These are phyloP conservation scores for Drosophila trapezifrons DNA, from an alignment of 1,140 invertebrate species.

Conservation along the genomic window DNA sequence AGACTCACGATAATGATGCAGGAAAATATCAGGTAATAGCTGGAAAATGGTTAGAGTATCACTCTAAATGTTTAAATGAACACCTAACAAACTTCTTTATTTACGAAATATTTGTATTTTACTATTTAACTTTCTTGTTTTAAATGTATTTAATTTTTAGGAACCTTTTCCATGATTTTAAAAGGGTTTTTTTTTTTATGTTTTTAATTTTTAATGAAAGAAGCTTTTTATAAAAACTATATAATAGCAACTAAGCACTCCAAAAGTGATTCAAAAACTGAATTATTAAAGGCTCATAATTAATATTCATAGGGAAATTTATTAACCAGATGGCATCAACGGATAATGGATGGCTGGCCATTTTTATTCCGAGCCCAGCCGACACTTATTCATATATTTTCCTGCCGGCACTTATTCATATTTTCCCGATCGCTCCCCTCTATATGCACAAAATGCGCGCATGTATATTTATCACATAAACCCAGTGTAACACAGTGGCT, in stretches of 20 bases:
- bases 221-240: not conserved
- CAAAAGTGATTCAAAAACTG: not conserved
- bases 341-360: slow-evolving; percentile 11
- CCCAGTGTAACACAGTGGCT: slow-evolving; percentile 50
- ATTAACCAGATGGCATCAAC: slow-evolving; percentile 8
- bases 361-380: slow-evolving; percentile 3
- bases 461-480: slow-evolving; percentile 44
- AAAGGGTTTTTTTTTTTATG: too few relatives aligned
- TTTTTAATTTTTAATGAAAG: too few relatives aligned
- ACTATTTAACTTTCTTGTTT: not conserved
- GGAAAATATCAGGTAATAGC: not conserved
- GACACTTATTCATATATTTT: slow-evolving; percentile 13
- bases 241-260: not conserved
- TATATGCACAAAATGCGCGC: not conserved
- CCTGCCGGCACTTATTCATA: slow-evolving; percentile 23
- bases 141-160: not conserved
- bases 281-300: not conserved
- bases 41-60: not conserved
- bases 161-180: not conserved
- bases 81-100: not conserved
- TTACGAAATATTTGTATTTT: not conserved
- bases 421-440: not conserved
- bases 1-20: not conserved
- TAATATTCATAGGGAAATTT: slow-evolving; percentile 10
- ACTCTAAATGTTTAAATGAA: not conserved